Base-by-base conservation (phyloP, 1,140 invertebrate species). In the Magallana ariakensis region DNA sequence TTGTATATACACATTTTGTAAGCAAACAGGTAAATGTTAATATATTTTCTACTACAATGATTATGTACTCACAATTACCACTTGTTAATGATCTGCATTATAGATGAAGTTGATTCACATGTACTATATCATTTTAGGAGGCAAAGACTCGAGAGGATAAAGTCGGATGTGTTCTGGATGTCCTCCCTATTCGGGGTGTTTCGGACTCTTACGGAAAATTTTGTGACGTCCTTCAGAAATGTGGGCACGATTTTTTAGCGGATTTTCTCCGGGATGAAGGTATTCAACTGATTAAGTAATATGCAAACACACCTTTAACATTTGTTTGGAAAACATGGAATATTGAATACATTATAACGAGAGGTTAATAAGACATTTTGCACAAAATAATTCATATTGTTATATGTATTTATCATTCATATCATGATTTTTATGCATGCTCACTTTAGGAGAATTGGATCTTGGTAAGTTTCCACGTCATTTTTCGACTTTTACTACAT, bases 241-340 rank as follows among this genome's bases (percentile, higher is more conserved):
- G 84, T 5, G 90, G 87, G 19, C 89, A 91, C 62, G 53, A 87
- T 33, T 89, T 89, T 56, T 11, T 90, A 13, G 87, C 90, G 4
- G 91, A 91, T 57, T 89, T 89, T 55, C 81, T 90, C 1, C 80
- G 89, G 15, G 90, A 90, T 60, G 90, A 89, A 87, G 89, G 89
- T 90, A 83, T 55, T 26, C 16, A 56, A 19, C n/a, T 22, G 33
- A 33, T 46, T 4, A 46, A 46, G 33, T 46, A 46, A 46, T 46
- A 46, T 46, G 5, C 33, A 46, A 46, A 46, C 33, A 46, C 2
- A 46, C 33, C 33, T 46, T 46, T 46, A 46, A 4, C 33, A 46
- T 46, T 5, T 46, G 33, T 46, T 46, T 46, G 33, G 33, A 46
- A 46, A 46, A 46, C 33, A 46, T 46, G 33, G 33, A 46, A 46